These are phyloP conservation scores for Episyrphus balteatus DNA, from an alignment of 1,140 invertebrate species.

Conservation along the genomic window DNA sequence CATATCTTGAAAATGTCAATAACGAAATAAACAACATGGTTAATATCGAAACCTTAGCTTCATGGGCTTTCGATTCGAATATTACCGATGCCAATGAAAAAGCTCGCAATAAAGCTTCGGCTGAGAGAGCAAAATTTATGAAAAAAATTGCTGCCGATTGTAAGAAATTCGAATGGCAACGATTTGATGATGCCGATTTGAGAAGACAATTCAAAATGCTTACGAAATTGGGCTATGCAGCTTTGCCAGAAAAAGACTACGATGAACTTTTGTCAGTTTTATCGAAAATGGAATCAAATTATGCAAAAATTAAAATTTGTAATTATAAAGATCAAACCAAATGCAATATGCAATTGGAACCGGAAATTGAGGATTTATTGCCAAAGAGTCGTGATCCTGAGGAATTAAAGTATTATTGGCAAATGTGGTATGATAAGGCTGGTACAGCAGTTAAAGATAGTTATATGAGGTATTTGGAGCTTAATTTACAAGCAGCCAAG, in stretches of 20 bases:
- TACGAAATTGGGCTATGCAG: slow-evolving; percentile 54
- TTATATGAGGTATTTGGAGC: slow-evolving; percentile 59
- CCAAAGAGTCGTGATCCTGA: slow-evolving; percentile 55
- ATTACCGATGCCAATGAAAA: slow-evolving; percentile 58
- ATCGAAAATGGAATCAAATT: slow-evolving; percentile 66
- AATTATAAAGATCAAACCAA: slow-evolving; percentile 50
- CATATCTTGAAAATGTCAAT: slow-evolving; percentile 49
- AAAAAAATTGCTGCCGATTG: slow-evolving; percentile 41
- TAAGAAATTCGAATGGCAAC: slow-evolving; percentile 50
- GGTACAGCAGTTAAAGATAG: slow-evolving; percentile 57
- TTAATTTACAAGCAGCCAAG: slow-evolving; percentile 69
- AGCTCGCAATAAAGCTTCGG: slow-evolving; percentile 39
- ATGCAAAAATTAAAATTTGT: slow-evolving; percentile 70
- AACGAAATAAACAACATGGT: slow-evolving; percentile 42
- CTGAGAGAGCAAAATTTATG: slow-evolving; percentile 26
- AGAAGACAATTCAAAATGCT: slow-evolving; percentile 54
- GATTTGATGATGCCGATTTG: slow-evolving; percentile 47
- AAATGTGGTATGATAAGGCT: slow-evolving; percentile 58
- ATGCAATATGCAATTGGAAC: slow-evolving; percentile 64
- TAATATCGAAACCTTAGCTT: slow-evolving; percentile 42
- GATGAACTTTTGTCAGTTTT: slow-evolving; percentile 50
- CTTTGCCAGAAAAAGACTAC: slow-evolving; percentile 54
- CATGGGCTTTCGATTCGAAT: slow-evolving; percentile 64
- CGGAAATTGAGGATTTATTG: slow-evolving; percentile 62
- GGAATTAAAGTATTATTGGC: slow-evolving; percentile 64